Evolutionary conservation across 2,888 invertebrate species (phyloP), one percentile per base, ranked within the genome.

Genomic region (Torymus tubicola): DNA sequence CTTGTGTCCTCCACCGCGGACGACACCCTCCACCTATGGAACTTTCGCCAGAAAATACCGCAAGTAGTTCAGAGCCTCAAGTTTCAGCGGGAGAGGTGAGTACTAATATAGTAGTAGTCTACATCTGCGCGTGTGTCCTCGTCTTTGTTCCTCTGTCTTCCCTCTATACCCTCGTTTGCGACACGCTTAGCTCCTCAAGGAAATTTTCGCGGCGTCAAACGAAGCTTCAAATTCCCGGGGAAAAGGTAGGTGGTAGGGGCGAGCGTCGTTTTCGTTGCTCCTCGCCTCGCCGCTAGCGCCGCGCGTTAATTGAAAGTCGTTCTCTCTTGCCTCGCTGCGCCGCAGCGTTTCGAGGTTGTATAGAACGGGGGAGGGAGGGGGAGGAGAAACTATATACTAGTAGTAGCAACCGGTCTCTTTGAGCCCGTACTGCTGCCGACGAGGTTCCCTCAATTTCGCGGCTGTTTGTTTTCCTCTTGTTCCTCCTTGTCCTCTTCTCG

Each of bases 11-110:
- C 97, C 86, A 98, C 99, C 84, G 96, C 97, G 13, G 99, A 99
- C 92, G 98, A 99, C 92, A 96, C 96, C 87, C 92, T 99, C 81
- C 99, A 99, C 92, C 94, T 99, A 87, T 99, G 99, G 99, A 98
- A 96, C 93, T 97, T 98, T 92, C 93, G 97, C 87, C 96, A 98
- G 94, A 97, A 97, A 92, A 94, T 94, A 85, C 97, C 99, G 81
- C 97, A 97, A 92, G 94, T 99, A 88, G 96, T 98, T 86, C 99
- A 99, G 92, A 96, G 97, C 86, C 94, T 99, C 90, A 98, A 99
- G 93, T 99, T 99, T 92, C 97, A 98, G 92, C 94, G 97, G 89
- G 99, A 99, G 92, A 96, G 96, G 98, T 97, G 91, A 91, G 93
- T 64, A 52, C 21, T 13, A 31, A 4, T 31, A 31, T 13, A 31